Conservation (phyloP, 2,113 vertebrate species). For the Tretioscincus oriximinensis region DNA sequence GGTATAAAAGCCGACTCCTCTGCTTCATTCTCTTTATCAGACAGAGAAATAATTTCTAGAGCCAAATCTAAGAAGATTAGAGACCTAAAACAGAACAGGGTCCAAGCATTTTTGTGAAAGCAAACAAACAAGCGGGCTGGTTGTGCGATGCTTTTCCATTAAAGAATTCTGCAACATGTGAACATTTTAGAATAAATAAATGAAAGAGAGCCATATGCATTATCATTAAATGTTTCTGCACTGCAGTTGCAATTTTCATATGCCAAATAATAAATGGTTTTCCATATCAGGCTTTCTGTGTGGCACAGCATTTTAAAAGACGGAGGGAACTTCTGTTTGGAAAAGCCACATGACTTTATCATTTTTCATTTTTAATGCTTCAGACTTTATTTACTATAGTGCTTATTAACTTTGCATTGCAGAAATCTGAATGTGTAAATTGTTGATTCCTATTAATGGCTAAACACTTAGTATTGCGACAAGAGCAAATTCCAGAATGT, state of each 20-base stretch:
- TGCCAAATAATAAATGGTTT: slow-evolving; percentile 15
- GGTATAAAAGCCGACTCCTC: no score
- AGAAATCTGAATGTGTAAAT: slow-evolving; percentile 17
- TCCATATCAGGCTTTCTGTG: background rate
- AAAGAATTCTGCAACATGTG: slow-evolving; percentile 9
- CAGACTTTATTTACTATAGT: background rate
- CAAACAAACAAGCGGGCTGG: background rate
- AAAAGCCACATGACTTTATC: slow-evolving; percentile 19
- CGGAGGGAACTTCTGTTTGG: slow-evolving; percentile 25
- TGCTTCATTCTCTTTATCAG: no score
- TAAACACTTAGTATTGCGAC: background rate
- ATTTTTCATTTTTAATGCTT: slow-evolving; percentile 28
- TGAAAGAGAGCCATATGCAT: background rate
- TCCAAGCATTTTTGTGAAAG: background rate
- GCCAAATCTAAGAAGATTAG: background rate
- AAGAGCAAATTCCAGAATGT: background rate
- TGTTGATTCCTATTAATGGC: slow-evolving; percentile 6
- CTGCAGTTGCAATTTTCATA: background rate
- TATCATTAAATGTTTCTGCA: slow-evolving; percentile 15
- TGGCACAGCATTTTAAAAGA: slow-evolving; percentile 28
- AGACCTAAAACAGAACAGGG: background rate
- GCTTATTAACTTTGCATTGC: background rate
- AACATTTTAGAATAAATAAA: background rate
- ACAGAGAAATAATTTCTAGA: background rate
- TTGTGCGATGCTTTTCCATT: background rate